Base-by-base conservation (phyloP, 2,797 vertebrate genomes). In the Chloroceryle inda region DNA sequence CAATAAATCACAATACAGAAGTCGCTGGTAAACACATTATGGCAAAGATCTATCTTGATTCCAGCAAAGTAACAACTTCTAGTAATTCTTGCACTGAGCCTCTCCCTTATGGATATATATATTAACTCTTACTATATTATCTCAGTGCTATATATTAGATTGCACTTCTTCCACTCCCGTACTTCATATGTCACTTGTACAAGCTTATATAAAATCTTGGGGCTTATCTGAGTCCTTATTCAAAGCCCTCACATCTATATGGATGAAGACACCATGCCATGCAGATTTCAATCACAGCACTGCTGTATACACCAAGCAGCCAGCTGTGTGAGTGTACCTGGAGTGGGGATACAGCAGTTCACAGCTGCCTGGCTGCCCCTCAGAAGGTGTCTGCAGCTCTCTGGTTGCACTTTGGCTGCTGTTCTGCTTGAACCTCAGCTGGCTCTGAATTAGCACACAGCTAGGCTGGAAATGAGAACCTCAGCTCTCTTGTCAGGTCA, bases 31-130 rank as follows among this genome's bases (percentile, higher is more conserved):
- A 96, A 86, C 53, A 62, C 35, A 66, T 95, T 95, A 96, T 12
- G 6, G 76, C 62, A 90, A 96, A 95, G 88, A 94, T 90, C 66
- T 74, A 31, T 88, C 92, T 88, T 55, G 85, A 93, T 93, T 94
- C 80, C 59, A 90, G 92, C 50, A 78, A 90, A 86, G 75, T 81
- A 94, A 78, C 59, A 31, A 31, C 27, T 92, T 69, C 38, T 58
- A 90, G 52, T 37, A 86, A 69, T 73, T 82, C 92, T 40, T 67
- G 29, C 44, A 80, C 53, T 59, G 49, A 89, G 29, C 24, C 23
- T 88, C 44, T 83, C 47, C 84, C 77, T 86, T 84, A 71, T 6
- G 13, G 76, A 69, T 6, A 71, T 22, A 84, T 35, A 24, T 67
- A 71, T 66, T 58, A 69, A 44, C 44, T 75, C 85, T 89, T 72